phyloP scores from a whole-genome alignment of 53 echinoderm and acorn worm species.

The Luidia sarsii region DNA sequence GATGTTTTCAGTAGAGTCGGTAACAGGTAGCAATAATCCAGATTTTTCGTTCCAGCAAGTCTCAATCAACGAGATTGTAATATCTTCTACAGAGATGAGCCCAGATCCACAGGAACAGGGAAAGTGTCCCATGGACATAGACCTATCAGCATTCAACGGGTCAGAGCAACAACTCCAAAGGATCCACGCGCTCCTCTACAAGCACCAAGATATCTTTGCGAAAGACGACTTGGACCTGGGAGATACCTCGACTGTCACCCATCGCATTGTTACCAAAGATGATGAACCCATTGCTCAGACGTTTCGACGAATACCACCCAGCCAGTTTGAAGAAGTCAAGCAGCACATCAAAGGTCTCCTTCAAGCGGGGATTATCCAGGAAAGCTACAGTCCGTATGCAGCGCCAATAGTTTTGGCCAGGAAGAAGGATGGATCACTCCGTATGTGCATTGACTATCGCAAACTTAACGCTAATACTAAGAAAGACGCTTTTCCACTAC shows the following conservation, averaged over 20 bases:
- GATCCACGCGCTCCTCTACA: neutral
- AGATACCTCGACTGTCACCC: neutral
- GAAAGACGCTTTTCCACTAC: conserved; percentile 72
- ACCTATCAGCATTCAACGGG: neutral
- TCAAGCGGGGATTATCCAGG: neutral
- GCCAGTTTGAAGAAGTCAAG: conserved; percentile 48
- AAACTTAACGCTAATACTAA: conserved; percentile 63
- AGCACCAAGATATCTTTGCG: conserved; percentile 14
- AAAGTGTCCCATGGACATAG: no score
- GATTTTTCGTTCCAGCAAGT: no score
- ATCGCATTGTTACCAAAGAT: neutral
- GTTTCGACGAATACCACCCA: conserved; percentile 44
- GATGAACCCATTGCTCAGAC: neutral
- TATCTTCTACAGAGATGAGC: no score
- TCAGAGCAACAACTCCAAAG: neutral
- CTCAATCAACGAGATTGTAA: no score
- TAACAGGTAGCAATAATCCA: no score
- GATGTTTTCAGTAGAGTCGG: no score
- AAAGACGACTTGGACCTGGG: neutral
- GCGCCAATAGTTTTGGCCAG: conserved; percentile 55
- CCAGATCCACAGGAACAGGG: no score
- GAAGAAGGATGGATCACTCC: conserved; percentile 62
- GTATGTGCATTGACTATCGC: conserved; percentile 67
- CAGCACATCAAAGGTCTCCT: conserved; percentile 28
- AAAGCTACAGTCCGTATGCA: conserved; percentile 65